Evolutionary conservation across 2,113 vertebrate genomes (phyloP).

Genomic region (Mormoops blainvillei): DNA sequence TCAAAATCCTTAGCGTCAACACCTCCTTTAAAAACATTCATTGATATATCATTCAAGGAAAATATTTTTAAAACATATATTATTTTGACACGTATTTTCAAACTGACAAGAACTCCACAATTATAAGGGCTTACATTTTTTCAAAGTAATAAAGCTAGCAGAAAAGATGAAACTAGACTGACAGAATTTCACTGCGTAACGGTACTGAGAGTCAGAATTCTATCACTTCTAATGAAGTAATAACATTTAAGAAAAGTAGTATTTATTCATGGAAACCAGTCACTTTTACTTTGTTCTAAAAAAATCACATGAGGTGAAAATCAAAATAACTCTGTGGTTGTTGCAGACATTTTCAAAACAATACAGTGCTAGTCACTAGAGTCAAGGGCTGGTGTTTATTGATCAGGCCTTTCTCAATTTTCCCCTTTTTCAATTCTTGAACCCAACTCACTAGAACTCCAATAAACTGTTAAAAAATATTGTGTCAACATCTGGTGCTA

Average conservation of each 20-base stretch:
- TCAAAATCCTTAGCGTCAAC: constrained; percentile 51
- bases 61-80: constrained; percentile 55
- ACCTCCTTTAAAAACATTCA: constrained; percentile 55
- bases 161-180: constrained; percentile 36
- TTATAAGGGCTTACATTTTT: constrained; percentile 27
- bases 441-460: neutral
- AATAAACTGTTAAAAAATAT: neutral
- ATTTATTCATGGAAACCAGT: neutral
- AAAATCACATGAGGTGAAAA: neutral
- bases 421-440: constrained; percentile 3
- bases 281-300: constrained; percentile 35
- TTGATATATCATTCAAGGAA: constrained; percentile 44
- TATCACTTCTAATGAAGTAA: constrained; percentile 3
- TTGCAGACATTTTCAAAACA: constrained; percentile 35
- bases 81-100: constrained; percentile 61
- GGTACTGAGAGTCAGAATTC: neutral
- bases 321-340: constrained; percentile 22
- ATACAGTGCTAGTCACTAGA: neutral
- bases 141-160: constrained; percentile 8
- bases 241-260: neutral
- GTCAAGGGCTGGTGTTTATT: neutral
- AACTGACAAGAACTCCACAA: constrained; percentile 46
- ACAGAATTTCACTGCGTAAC: constrained; percentile 26
- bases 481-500: neutral
- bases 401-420: constrained; percentile 5